phyloP scores from a whole-genome alignment of 2,888 invertebrate species.

The Noctua comes region DNA sequence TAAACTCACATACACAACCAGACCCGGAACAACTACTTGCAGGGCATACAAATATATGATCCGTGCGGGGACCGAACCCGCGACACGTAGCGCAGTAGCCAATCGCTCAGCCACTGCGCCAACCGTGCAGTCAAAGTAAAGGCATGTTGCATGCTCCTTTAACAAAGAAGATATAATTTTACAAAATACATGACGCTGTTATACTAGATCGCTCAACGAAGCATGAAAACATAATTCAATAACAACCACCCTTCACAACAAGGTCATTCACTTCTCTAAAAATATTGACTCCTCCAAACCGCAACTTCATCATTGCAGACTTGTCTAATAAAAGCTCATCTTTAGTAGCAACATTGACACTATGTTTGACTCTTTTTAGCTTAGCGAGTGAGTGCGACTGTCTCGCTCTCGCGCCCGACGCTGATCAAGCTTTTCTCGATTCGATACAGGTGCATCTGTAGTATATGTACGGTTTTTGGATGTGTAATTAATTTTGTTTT shows the following conservation, averaged over 20 bases:
- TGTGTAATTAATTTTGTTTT: neutral
- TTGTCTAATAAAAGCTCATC: slow-evolving; percentile 65
- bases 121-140: neutral
- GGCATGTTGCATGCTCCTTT: no score
- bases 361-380: slow-evolving; percentile 48
- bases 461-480: slow-evolving; percentile 51
- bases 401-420: slow-evolving; percentile 53
- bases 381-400: neutral
- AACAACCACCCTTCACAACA: neutral
- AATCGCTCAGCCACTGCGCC: no score
- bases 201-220: neutral
- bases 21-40: no score
- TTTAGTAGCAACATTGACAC: slow-evolving; percentile 38
- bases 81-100: no score
- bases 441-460: slow-evolving; percentile 67
- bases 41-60: no score
- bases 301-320: slow-evolving; percentile 54
- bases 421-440: slow-evolving; percentile 68
- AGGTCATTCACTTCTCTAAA: slow-evolving; percentile 39
- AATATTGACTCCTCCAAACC: slow-evolving; percentile 38
- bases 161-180: neutral
- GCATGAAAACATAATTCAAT: slow-evolving; percentile 9
- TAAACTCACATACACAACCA: no score
- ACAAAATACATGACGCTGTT: neutral
- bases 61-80: no score